phyloP scores from a whole-genome alignment of 2,888 invertebrate genomes.

The Phragmatobia fuliginosa region DNA sequence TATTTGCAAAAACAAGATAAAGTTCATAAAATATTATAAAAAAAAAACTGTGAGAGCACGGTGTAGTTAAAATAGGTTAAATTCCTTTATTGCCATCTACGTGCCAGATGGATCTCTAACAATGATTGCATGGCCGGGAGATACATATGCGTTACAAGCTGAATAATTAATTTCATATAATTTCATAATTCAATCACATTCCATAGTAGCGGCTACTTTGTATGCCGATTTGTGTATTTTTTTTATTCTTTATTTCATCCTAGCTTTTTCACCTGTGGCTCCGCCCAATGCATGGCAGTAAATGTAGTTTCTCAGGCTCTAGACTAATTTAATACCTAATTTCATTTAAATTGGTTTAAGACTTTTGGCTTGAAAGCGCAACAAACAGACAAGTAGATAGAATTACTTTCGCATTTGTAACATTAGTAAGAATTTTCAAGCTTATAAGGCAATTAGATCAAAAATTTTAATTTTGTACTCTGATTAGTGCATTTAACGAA shows the following conservation, averaged over 20 bases:
- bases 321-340: too few relatives aligned
- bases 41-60: conserved; percentile 46
- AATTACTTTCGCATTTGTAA: too few relatives aligned
- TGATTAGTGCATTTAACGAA: conserved; percentile 50
- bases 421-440: too few relatives aligned
- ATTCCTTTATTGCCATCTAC: conserved; percentile 44
- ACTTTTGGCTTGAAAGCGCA: too few relatives aligned
- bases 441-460: conserved; percentile 27
- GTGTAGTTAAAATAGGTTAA: conserved; percentile 51
- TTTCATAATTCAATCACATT: too few relatives aligned
- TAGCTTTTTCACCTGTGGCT: too few relatives aligned
- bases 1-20: not conserved
- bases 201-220: too few relatives aligned
- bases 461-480: conserved; percentile 40
- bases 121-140: conserved; percentile 42
- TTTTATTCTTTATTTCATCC: not conserved
- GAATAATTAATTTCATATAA: conserved; percentile 25
- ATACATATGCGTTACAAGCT: conserved; percentile 6
- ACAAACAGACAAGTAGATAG: too few relatives aligned
- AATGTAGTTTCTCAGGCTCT: too few relatives aligned
- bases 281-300: too few relatives aligned
- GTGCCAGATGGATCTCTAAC: conserved; percentile 43
- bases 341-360: too few relatives aligned
- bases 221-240: too few relatives aligned
- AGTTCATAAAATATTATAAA: conserved; percentile 6